phyloP scores from a whole-genome alignment of 2,113 vertebrate species.

The Rhynchomys soricoides region DNA sequence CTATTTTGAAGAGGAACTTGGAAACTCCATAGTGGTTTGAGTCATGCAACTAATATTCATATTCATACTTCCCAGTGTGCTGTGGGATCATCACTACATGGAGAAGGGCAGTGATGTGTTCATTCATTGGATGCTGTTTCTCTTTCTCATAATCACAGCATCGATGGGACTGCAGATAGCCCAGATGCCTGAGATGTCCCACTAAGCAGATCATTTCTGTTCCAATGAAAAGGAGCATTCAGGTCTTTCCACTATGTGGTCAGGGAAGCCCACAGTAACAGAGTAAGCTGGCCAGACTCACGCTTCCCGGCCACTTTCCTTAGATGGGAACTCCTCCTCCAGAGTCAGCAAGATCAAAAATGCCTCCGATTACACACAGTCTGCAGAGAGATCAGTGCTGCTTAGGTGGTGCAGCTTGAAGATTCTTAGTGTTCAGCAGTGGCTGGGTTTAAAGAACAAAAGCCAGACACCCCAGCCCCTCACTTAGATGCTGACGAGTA shows the following conservation, averaged over 20 bases:
- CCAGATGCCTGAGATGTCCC: not conserved
- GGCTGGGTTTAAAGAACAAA: not conserved
- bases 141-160: conserved; percentile 4
- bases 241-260: not conserved
- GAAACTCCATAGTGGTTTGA: not conserved
- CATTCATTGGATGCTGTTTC: conserved; percentile 56
- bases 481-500: not conserved
- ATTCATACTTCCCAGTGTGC: not conserved
- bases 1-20: conserved; percentile 54
- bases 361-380: not conserved
- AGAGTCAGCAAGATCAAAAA: not conserved
- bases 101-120: conserved; percentile 27
- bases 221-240: not conserved
- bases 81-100: not conserved
- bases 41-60: not conserved
- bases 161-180: not conserved
- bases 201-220: not conserved
- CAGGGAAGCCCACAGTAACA: not conserved
- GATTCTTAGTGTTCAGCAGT: not conserved
- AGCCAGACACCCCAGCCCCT: not conserved
- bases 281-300: not conserved
- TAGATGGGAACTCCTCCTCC: not conserved
- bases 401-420: not conserved
- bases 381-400: not conserved
- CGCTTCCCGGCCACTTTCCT: not conserved